A percentile compares a stretch with the other conserved stretches of the same genome.
Evolutionary conservation across 2,113 vertebrate species (phyloP).

Genomic region (Spilogale gracilis): DNA sequence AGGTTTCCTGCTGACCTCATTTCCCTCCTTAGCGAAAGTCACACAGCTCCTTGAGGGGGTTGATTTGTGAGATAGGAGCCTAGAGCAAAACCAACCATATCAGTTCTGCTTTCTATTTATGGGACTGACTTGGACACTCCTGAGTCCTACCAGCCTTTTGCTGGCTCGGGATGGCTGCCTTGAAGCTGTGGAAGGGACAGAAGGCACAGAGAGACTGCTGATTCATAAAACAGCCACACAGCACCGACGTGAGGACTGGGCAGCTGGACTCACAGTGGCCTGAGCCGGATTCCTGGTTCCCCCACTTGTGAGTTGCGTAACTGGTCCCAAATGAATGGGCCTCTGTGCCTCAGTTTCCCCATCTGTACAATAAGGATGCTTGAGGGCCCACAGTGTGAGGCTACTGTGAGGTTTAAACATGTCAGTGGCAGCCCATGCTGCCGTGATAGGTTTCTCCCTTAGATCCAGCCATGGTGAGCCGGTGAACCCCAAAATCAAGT

Average conservation of each 20-base stretch:
- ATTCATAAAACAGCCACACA: fast-evolving
- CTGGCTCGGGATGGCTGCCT: background rate
- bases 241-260: no score
- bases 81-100: background rate
- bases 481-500: background rate
- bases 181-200: background rate
- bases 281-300: background rate
- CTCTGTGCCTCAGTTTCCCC: background rate
- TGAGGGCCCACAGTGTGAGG: no score
- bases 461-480: background rate
- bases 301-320: background rate
- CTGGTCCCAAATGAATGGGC: background rate
- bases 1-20: background rate
- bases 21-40: background rate
- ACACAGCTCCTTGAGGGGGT: background rate
- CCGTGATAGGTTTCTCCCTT: no score
- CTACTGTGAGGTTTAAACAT: background rate
- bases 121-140: background rate
- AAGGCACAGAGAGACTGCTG: fast-evolving
- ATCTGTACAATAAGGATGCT: background rate
- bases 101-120: slow-evolving; percentile 66
- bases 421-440: background rate
- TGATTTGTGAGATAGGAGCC: background rate
- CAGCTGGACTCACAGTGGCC: fast-evolving
- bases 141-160: background rate